phyloP scores from a whole-genome alignment of 2,888 invertebrate genomes.

The Scaeva pyrastri region DNA sequence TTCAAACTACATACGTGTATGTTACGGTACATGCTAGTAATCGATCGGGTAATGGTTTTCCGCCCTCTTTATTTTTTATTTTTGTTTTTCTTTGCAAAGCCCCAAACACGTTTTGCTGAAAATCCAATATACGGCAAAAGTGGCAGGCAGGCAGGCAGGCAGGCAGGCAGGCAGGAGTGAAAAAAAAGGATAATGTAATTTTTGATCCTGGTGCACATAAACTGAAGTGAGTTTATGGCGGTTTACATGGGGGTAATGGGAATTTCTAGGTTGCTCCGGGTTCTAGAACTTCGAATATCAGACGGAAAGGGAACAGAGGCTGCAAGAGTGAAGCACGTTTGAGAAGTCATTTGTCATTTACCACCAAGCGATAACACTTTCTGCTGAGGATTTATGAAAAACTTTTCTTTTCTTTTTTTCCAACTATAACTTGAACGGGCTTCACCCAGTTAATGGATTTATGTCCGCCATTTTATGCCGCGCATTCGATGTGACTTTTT shows the following conservation, averaged over 20 bases:
- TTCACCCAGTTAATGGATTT: constrained; percentile 75
- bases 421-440: constrained; percentile 73
- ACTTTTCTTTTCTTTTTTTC: constrained; percentile 50
- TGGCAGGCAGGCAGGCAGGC: not conserved
- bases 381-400: constrained; percentile 75
- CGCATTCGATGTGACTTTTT: constrained; percentile 54
- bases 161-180: not conserved
- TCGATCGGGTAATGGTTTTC: constrained; percentile 71
- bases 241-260: constrained; percentile 41
- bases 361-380: constrained; percentile 76
- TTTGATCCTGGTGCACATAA: constrained; percentile 65
- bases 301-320: not conserved
- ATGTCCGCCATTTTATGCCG: constrained; percentile 68
- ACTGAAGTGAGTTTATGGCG: constrained; percentile 51
- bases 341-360: constrained; percentile 76
- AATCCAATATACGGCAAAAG: constrained; percentile 63
- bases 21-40: constrained; percentile 52
- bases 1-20: constrained; percentile 33
- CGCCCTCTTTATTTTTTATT: constrained; percentile 23
- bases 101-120: constrained; percentile 71
- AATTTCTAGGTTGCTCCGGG: constrained; percentile 6
- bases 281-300: not conserved
- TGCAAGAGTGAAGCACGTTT: constrained; percentile 65
- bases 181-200: constrained; percentile 72
- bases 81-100: constrained; percentile 34